Conservation (phyloP, 1,140 invertebrate species). For the Diploscapter pachys region DNA sequence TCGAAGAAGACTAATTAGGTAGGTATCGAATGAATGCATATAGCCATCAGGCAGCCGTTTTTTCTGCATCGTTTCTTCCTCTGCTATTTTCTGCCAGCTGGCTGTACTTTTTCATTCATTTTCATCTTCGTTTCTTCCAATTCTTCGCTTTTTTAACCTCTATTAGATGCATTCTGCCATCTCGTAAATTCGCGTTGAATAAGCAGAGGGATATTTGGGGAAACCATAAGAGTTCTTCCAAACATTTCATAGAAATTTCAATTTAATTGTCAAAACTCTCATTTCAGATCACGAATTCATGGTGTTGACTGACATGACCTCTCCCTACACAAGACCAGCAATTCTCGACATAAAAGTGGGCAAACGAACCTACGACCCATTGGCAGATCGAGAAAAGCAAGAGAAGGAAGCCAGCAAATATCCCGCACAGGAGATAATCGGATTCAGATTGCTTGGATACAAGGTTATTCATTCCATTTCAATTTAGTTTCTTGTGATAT, state of each 20-base stretch:
- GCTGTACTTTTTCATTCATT: too few relatives aligned
- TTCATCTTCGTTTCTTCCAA: conserved; percentile 62
- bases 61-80: too few relatives aligned
- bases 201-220: too few relatives aligned
- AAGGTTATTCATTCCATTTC: conserved; percentile 67
- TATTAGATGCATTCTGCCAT: too few relatives aligned
- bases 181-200: too few relatives aligned
- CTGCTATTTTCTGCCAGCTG: too few relatives aligned
- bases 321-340: conserved; percentile 76
- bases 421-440: conserved; percentile 71
- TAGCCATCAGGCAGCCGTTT: too few relatives aligned
- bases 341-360: conserved; percentile 93
- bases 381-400: conserved; percentile 75
- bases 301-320: conserved; percentile 76
- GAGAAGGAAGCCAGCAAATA: conserved; percentile 76
- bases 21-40: too few relatives aligned
- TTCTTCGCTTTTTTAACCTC: too few relatives aligned
- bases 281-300: conserved; percentile 70
- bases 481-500: neutral
- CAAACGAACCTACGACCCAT: conserved; percentile 79
- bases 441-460: conserved; percentile 85
- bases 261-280: neutral
- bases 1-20: too few relatives aligned
- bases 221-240: too few relatives aligned
- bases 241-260: too few relatives aligned